Evolutionary conservation across 2,888 invertebrate genomes (phyloP), one percentile per base, ranked within the genome.

Genomic region (Acleris cristana): DNA sequence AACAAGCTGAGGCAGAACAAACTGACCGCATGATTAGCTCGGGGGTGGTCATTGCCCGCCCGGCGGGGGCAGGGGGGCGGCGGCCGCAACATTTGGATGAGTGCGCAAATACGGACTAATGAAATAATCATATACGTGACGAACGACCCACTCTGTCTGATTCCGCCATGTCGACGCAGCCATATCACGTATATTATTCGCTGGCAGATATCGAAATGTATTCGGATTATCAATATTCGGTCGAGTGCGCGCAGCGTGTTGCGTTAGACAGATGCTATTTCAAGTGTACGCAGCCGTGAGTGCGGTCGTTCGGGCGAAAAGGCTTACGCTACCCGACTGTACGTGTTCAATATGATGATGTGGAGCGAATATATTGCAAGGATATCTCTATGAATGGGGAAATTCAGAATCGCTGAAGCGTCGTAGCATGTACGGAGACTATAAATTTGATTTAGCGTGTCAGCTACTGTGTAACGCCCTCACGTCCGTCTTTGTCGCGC

Each of bases 1-100:
- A 92, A 92, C 91, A 92, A 89, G 92, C 90, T 90, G 92, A 91
- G 90, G 90, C 90, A 90, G 91, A 91, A 89, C 92, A 92, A 92
- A 91, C 92, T 90, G 90, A 91, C 92, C 92, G 91, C 92, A 88
- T 92, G 92, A 92, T 92, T 92, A 92, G 92, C 89, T 90, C 79
- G 90, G 89, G 88, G 88, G 89, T 89, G 88, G 92, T 87, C 90
- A 85, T 84, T 88, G 84, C 85, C 88, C 89, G 10, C 84, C 86
- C 80, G 53, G 68, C 69, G 71, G 69, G 73, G 73, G 72, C 70
- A 69, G 73, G 72, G 67, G 70, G 71, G 26, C 61, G 66, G 73
- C 70, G 73, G 81, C 82, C 85, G 85, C 88, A 83, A 86, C 87
- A 86, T 90, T 89, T 86, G 89, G 89, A 90, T 86, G 89, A 88